Conservation (phyloP, 2,113 vertebrate genomes). For the Nesoenas mayeri region DNA sequence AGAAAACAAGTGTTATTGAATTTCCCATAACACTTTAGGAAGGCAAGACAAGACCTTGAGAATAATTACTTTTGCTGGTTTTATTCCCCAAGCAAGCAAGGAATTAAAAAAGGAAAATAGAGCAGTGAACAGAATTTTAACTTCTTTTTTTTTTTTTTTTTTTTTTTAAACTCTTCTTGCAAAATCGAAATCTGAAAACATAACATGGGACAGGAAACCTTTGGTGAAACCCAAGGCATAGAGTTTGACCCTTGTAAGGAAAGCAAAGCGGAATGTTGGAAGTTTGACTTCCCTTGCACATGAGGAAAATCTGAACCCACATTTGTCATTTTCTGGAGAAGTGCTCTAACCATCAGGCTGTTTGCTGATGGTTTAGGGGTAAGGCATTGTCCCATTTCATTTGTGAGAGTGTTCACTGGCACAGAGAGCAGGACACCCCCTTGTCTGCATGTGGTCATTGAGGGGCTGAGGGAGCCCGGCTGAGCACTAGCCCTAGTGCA, state of each 20-base stretch:
- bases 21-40: neutral
- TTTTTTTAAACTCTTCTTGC: neutral
- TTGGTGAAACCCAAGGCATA: neutral
- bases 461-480: neutral
- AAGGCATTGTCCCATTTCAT: neutral
- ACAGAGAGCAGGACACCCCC: neutral
- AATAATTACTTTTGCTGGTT: constrained; percentile 1
- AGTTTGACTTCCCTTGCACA: neutral
- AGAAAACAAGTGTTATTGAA: constrained; percentile 1
- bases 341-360: neutral
- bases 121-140: neutral
- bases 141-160: neutral
- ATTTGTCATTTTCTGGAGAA: neutral
- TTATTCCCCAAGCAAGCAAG: constrained; percentile 7
- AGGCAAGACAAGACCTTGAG: neutral
- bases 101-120: neutral
- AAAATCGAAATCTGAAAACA: neutral
- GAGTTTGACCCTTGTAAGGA: neutral
- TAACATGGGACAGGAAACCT: neutral
- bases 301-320: neutral
- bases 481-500: neutral
- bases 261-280: neutral
- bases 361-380: neutral
- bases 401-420: neutral
- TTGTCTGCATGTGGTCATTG: too few relatives aligned